Percentiles rank a stretch among this genome's conserved stretches.
Conservation (phyloP, 2,113 vertebrate species). For the Sinocyclocheilus grahami region DNA sequence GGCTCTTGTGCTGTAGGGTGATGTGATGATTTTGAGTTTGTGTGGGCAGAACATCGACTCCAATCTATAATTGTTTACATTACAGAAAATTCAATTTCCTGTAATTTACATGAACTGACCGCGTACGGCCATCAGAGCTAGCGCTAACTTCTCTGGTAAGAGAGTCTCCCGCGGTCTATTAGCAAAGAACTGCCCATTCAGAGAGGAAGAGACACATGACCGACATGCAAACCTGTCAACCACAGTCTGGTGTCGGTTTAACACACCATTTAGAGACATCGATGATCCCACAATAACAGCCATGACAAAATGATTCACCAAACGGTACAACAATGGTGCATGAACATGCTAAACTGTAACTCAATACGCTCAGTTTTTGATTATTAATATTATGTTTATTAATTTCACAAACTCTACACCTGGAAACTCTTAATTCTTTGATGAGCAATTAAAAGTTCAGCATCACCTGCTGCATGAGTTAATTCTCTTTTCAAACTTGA, state of each 20-base stretch:
- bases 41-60: neutral
- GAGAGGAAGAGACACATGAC: neutral
- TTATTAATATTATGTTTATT: slow-evolving; percentile 9
- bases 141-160: neutral
- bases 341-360: too few relatives aligned
- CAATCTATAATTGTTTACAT: neutral
- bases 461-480: slow-evolving; percentile 7
- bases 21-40: neutral
- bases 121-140: neutral
- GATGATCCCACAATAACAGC: neutral
- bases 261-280: neutral
- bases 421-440: neutral
- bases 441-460: slow-evolving; percentile 10
- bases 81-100: slow-evolving; percentile 1
- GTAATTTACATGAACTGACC: neutral
- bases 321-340: too few relatives aligned
- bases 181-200: neutral
- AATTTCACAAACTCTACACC: neutral
- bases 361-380: neutral
- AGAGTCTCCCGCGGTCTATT: neutral
- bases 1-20: neutral
- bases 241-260: neutral
- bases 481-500: neutral
- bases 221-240: neutral
- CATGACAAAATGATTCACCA: neutral